These are phyloP conservation scores for Notocelia uddmanniana DNA, from an alignment of 2,888 invertebrate genomes.

Conservation along the genomic window DNA sequence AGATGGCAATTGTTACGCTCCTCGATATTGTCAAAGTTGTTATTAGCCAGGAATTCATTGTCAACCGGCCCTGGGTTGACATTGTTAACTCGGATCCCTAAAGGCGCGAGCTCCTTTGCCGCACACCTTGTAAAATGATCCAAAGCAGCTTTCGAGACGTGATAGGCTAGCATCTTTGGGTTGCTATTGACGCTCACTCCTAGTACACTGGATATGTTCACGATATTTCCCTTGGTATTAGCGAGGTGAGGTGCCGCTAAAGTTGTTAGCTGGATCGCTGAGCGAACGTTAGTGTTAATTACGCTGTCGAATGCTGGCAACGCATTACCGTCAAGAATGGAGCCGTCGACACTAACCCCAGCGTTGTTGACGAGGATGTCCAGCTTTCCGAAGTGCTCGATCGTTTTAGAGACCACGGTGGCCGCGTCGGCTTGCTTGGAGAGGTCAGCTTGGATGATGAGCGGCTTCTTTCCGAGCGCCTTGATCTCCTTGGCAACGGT, in stretches of 20 bases:
- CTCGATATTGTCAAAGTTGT: slow-evolving; percentile 1
- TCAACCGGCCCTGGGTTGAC: slow-evolving; percentile 84
- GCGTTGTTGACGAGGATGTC: slow-evolving; percentile 66
- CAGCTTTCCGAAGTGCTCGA: slow-evolving; percentile 57
- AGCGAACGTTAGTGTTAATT: slow-evolving; percentile 58
- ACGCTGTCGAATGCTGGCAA: slow-evolving; percentile 57
- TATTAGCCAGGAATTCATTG: slow-evolving; percentile 32
- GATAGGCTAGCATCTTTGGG: slow-evolving; percentile 71
- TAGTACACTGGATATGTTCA: slow-evolving; percentile 63
- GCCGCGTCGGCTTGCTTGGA: slow-evolving; percentile 56
- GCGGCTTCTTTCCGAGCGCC: slow-evolving; percentile 50
- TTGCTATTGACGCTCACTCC: slow-evolving; percentile 38
- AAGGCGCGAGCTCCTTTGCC: slow-evolving; percentile 87
- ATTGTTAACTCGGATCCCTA: slow-evolving; percentile 88
- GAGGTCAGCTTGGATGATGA: slow-evolving; percentile 58
- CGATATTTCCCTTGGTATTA: slow-evolving; percentile 60
- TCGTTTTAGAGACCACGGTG: slow-evolving; percentile 54
- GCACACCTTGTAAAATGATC: slow-evolving; percentile 90
- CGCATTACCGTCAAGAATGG: slow-evolving; percentile 52
- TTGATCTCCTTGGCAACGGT: slow-evolving; percentile 51
- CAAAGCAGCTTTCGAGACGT: slow-evolving; percentile 90
- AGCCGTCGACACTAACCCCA: slow-evolving; percentile 50
- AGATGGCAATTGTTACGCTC: background rate
- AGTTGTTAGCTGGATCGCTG: slow-evolving; percentile 56
- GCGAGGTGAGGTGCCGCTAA: slow-evolving; percentile 57